Percentiles rank a stretch among this genome's conserved stretches.
Evolutionary conservation across 2,113 vertebrate genomes (phyloP).

Genomic region (Marmota monax): DNA sequence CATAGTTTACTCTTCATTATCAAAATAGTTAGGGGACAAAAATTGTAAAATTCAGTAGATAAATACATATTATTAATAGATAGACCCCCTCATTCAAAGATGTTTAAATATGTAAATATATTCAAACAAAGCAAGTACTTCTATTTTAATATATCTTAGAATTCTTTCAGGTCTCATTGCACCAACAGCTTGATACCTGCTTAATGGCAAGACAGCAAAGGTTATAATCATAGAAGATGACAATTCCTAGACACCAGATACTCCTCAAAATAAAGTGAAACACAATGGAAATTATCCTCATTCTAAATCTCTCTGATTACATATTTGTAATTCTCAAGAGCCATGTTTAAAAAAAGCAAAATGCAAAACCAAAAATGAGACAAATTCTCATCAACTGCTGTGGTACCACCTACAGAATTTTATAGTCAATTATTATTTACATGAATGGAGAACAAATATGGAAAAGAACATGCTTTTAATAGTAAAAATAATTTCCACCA

Average conservation of each 20-base stretch:
- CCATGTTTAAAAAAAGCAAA: background rate
- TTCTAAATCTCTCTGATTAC: background rate
- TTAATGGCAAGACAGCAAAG: background rate
- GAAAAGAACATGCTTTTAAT: conserved; percentile 15
- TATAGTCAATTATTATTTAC: background rate
- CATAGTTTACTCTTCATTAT: conserved; percentile 43
- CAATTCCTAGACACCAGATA: background rate
- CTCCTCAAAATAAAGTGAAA: conserved; percentile 1
- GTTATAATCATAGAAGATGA: background rate
- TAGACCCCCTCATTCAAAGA: background rate
- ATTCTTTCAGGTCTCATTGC: conserved; percentile 3
- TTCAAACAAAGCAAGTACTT: conserved; percentile 30
- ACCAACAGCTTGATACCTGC: background rate
- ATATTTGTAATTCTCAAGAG: background rate
- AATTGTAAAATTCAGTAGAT: background rate
- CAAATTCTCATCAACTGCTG: background rate
- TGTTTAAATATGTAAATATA: conserved; percentile 31
- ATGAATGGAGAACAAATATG: background rate
- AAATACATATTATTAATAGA: background rate
- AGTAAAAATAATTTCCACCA: conserved; percentile 32
- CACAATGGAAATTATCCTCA: background rate
- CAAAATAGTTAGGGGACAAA: conserved; percentile 23
- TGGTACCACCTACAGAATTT: background rate
- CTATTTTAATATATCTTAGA: background rate
- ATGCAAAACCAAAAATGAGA: conserved; percentile 45